Base-by-base conservation (phyloP, 2,888 invertebrate species). In the Spodoptera exigua region DNA sequence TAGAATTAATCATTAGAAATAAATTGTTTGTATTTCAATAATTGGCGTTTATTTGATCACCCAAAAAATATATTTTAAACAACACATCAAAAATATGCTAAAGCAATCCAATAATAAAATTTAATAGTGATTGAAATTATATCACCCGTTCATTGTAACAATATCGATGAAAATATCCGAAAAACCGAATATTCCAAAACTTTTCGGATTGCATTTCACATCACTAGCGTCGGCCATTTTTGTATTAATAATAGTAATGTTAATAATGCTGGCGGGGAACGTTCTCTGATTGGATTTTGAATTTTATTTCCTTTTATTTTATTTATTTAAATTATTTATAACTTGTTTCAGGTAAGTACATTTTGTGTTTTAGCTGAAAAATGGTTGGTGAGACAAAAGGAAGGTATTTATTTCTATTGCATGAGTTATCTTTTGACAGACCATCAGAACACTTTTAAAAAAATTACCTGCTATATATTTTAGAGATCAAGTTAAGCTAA, bases 161-260 rank as follows among this genome's bases (percentile, higher is more conserved):
- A 27, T 37, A 41, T 55, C 44, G 37, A 71, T 10, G 0, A 43
- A 27, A 27, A 51, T 51, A 64, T 67, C 51, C 57, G 37, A 57
- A 16, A 12, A 39, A 10, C 2, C 17, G 12, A 13, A 40, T 16
- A 59, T 3, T 49, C 32, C 3, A n/a, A 57, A 4, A 37, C 16
- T 18, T n/a, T 36, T 68, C 43, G 59, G 53, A 73, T 70, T 63
- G 36, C 9, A 17, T 11, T 5, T 34, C n/a, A 53, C 74, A 60
- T 32, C 71, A 62, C 71, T 58, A 73, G 39, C 27, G 63, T 57
- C 72, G 81, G 84, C 82, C 86, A 85, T 88, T 89, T 90, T 88
- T 87, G 87, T 89, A 89, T 89, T 89, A 90, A 89, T 85, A 86
- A 85, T 47, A 67, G 14, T 84, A 48, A 62, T 45, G 47, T 44